Percentiles rank a stretch among this genome's conserved stretches.
Evolutionary conservation across 37 sponge, comb jelly and placozoan species (phyloP).

Genomic region (Halisarca cf. caerulea): DNA sequence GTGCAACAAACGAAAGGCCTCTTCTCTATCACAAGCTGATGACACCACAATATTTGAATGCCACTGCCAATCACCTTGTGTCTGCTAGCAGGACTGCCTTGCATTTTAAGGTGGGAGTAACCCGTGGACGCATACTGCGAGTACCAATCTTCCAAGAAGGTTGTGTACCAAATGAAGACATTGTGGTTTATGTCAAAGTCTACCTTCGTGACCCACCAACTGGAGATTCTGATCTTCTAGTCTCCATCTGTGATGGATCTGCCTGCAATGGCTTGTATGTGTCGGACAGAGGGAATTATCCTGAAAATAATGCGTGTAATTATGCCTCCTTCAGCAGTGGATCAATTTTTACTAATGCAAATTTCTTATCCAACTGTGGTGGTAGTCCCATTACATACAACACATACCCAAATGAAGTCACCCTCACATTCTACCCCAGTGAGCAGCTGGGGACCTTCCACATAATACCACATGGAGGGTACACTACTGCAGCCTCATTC

Average conservation of each 20-base stretch:
- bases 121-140: not conserved
- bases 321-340: not conserved
- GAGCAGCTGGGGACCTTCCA: slow-evolving; percentile 13
- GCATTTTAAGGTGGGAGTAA: not conserved
- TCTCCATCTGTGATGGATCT: slow-evolving; percentile 19
- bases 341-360: not conserved
- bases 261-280: slow-evolving; percentile 48
- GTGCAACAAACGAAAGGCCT: not conserved
- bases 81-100: not conserved
- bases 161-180: not conserved
- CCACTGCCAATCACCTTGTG: not conserved
- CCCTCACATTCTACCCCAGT: not conserved
- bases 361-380: not conserved
- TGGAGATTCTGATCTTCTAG: not conserved
- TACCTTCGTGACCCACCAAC: slow-evolving; percentile 17
- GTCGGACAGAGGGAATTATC: slow-evolving; percentile 52
- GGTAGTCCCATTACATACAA: not conserved
- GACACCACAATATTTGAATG: not conserved
- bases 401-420: not conserved
- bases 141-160: slow-evolving; percentile 15
- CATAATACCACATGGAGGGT: slow-evolving; percentile 1
- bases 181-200: not conserved
- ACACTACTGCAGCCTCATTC: slow-evolving; percentile 14
- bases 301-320: not conserved
- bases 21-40: slow-evolving; percentile 7